Evolutionary conservation across 30 jellyfish, hydroid and myxozoan species (phyloP).

Genomic region (Aurelia sp.): DNA sequence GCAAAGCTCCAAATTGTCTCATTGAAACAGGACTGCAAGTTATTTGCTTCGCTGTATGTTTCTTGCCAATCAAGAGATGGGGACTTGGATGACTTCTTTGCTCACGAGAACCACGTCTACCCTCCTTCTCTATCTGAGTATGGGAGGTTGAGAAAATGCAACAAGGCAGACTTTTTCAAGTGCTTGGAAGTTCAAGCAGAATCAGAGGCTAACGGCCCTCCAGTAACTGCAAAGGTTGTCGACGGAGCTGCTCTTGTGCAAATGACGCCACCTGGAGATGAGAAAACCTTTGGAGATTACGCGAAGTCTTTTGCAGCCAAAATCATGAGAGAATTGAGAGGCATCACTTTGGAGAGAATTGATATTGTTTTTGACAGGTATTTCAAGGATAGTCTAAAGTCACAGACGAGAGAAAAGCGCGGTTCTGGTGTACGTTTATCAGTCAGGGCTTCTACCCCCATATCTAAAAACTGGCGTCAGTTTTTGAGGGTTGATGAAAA

Average conservation of each 20-base stretch:
- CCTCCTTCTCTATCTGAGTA: constrained; percentile 42
- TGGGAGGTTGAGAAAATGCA: constrained; percentile 6
- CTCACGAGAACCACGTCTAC: constrained; percentile 31
- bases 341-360: background rate
- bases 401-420: constrained; percentile 37
- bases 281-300: constrained; percentile 9
- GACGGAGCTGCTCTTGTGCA: constrained; percentile 20
- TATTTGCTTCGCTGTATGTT: constrained; percentile 3
- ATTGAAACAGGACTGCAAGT: no score
- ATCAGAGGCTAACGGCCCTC: no score
- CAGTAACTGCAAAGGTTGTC: background rate
- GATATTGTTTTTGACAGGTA: constrained; percentile 17
- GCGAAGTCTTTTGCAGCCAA: background rate
- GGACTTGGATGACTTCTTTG: constrained; percentile 16
- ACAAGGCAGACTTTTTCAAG: constrained; percentile 9
- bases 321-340: background rate
- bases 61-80: constrained; percentile 36
- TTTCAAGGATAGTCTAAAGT: constrained; percentile 7
- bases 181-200: background rate
- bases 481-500: constrained; percentile 35
- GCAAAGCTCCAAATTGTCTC: no score
- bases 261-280: constrained; percentile 19
- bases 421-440: constrained; percentile 61
- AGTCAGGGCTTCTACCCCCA: constrained; percentile 19
- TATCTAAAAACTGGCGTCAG: constrained; percentile 15